A percentile compares a stretch with the other conserved stretches of the same genome.
These are phyloP conservation scores for Chunga burmeisteri DNA, from an alignment of 2,113 vertebrate species.

Conservation along the genomic window DNA sequence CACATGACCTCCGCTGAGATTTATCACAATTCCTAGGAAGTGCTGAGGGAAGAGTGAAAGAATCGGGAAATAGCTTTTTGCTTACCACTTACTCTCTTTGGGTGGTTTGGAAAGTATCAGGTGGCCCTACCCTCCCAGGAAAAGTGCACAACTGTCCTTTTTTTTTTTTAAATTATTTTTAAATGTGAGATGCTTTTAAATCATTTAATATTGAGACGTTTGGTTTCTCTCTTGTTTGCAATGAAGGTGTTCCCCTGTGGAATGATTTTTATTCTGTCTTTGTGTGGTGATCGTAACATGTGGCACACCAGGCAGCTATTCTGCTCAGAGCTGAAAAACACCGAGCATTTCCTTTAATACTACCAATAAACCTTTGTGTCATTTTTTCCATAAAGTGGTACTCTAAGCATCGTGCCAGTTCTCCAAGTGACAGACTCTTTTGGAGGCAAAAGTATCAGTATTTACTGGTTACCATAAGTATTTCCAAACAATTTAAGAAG, in stretches of 20 bases:
- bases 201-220: background rate
- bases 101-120: background rate
- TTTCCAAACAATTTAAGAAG: conserved; percentile 10
- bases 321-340: conserved; percentile 20
- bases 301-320: conserved; percentile 36
- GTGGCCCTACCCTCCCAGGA: background rate
- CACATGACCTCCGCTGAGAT: background rate
- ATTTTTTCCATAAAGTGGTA: background rate
- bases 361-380: conserved; percentile 21
- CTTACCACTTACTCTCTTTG: background rate
- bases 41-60: background rate
- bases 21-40: background rate
- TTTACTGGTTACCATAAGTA: conserved; percentile 27
- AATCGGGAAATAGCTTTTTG: background rate
- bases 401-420: background rate
- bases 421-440: conserved; percentile 14
- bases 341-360: conserved; percentile 12
- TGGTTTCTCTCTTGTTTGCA: background rate
- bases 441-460: conserved; percentile 4
- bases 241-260: background rate
- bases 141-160: background rate
- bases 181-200: background rate
- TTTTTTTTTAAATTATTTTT: background rate
- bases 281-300: conserved; percentile 24
- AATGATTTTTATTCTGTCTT: conserved; percentile 18